Conservation (phyloP, 2,113 vertebrate species). For the Dromiciops gliroides region DNA sequence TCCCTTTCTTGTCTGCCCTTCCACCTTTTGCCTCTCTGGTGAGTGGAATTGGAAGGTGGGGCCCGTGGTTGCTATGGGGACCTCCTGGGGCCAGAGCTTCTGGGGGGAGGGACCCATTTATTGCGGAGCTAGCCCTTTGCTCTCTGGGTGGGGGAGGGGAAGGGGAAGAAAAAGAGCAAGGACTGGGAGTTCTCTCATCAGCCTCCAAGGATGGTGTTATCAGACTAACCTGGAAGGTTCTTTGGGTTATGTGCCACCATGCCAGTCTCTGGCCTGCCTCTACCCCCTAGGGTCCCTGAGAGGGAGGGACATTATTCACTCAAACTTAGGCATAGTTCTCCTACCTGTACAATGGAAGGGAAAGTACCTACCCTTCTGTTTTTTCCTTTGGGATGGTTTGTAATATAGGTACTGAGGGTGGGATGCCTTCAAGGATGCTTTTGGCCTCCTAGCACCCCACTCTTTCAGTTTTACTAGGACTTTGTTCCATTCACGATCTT, state of each 20-base stretch:
- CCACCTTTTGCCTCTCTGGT: not conserved
- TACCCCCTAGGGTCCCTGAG: not conserved
- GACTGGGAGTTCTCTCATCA: constrained; percentile 40
- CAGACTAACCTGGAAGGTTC: not conserved
- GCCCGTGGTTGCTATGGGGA: constrained; percentile 35
- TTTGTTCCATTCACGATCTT: not conserved
- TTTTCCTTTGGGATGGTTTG: not conserved
- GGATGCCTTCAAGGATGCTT: not conserved
- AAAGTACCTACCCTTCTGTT: not conserved
- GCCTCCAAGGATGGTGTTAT: not conserved
- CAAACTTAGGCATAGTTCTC: not conserved
- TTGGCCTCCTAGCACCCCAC: not conserved
- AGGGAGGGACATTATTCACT: not conserved
- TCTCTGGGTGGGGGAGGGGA: constrained; percentile 30
- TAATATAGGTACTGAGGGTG: not conserved
- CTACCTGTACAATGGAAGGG: not conserved
- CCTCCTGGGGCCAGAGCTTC: not conserved
- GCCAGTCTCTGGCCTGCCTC: not conserved
- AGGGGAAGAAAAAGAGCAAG: constrained; percentile 30
- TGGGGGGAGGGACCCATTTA: constrained; percentile 44
- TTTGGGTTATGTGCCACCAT: not conserved
- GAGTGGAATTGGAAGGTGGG: constrained; percentile 2
- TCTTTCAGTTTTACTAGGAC: not conserved
- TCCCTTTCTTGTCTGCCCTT: not conserved
- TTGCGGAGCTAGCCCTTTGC: constrained; percentile 63